These are phyloP conservation scores for Micropoecilia bifurca DNA, from an alignment of 2,797 vertebrate species.

Conservation along the genomic window DNA sequence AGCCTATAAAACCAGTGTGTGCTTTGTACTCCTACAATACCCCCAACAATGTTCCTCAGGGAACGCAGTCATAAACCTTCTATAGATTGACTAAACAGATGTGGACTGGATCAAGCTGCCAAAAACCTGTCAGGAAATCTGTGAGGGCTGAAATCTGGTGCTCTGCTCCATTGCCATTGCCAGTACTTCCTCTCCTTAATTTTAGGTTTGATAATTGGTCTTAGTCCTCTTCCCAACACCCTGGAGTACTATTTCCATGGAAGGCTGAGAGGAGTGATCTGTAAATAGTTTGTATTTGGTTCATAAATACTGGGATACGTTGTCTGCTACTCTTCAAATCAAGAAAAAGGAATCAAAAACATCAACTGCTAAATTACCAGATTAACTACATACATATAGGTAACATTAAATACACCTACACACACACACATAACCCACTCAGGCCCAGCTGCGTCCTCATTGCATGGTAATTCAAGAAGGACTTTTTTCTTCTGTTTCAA, in stretches of 20 bases:
- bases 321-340: not conserved
- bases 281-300: not conserved
- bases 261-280: not conserved
- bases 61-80: not conserved
- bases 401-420: slow-evolving; percentile 24
- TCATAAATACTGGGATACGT: not conserved
- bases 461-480: slow-evolving; percentile 60
- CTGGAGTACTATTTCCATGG: not conserved
- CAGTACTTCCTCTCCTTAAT: not conserved
- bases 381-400: slow-evolving; percentile 18
- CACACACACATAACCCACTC: slow-evolving; percentile 23
- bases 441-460: slow-evolving; percentile 65
- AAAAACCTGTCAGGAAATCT: not conserved
- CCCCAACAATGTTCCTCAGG: not conserved
- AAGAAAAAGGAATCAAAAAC: slow-evolving; percentile 7
- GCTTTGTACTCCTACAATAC: not conserved
- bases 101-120: not conserved
- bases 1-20: not conserved
- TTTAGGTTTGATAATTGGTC: not conserved
- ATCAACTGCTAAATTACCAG: slow-evolving; percentile 19
- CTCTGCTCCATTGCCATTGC: not conserved
- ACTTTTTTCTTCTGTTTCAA: slow-evolving; percentile 55
- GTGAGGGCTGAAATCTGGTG: not conserved
- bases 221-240: not conserved
- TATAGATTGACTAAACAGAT: not conserved